Percentiles rank a stretch among this genome's conserved stretches.
These are phyloP conservation scores for Delichon dasypus DNA, from an alignment of 2,797 vertebrate species.

Conservation along the genomic window DNA sequence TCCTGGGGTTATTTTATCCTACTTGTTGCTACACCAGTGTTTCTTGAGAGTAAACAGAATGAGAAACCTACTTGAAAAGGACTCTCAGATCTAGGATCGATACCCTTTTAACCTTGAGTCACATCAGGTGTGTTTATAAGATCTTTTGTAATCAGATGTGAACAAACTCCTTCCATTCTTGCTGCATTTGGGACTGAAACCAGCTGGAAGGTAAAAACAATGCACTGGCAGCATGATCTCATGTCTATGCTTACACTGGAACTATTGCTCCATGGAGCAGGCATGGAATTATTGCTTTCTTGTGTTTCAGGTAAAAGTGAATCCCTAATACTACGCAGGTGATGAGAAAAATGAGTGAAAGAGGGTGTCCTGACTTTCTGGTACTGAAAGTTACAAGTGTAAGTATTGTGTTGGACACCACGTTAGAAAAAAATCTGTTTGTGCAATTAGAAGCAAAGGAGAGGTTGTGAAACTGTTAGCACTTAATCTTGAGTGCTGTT, in stretches of 20 bases:
- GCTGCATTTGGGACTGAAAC: conserved; percentile 4
- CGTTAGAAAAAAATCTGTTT: not conserved
- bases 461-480: not conserved
- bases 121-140: not conserved
- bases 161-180: not conserved
- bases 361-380: not conserved
- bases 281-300: not conserved
- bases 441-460: not conserved
- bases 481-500: not conserved
- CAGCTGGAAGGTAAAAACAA: not conserved
- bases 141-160: conserved; percentile 8
- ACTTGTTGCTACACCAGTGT: not conserved
- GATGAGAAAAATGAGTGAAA: not conserved
- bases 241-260: not conserved
- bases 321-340: not conserved
- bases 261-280: not conserved
- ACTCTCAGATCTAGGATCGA: not conserved
- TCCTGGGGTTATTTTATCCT: conserved; percentile 23
- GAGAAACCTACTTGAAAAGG: conserved; percentile 6
- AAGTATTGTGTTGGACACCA: not conserved
- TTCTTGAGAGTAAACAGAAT: conserved; percentile 44
- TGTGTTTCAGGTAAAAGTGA: not conserved
- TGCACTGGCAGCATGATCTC: rapidly evolving
- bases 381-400: not conserved
- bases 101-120: conserved; percentile 28